Evolutionary conservation across 1,140 invertebrate species (phyloP).

Genomic region (Bombyx mandarina): DNA sequence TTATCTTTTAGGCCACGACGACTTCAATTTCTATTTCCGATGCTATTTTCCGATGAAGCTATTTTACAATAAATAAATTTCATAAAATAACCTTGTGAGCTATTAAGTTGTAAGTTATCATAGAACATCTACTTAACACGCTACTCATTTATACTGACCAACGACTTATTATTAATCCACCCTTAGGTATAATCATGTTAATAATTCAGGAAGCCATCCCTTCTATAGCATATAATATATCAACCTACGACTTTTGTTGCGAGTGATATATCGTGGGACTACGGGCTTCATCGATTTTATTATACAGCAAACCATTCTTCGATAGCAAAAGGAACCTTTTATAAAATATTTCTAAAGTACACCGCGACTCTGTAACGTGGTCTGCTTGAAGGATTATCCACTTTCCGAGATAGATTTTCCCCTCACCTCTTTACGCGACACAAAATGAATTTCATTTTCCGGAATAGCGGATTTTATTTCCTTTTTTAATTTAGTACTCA

Average conservation of each 20-base stretch:
- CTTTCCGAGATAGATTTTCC: slow-evolving; percentile 40
- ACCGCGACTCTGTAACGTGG: slow-evolving; percentile 14
- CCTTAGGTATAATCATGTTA: no score
- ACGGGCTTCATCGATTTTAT: slow-evolving; percentile 14
- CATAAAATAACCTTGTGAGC: no score
- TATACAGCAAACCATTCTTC: slow-evolving; percentile 19
- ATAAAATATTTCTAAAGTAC: slow-evolving; percentile 18
- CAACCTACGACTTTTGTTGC: slow-evolving; percentile 11
- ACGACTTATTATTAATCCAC: neutral
- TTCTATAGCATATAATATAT: neutral
- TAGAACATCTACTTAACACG: no score
- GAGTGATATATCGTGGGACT: slow-evolving; percentile 15
- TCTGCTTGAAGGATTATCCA: slow-evolving; percentile 41
- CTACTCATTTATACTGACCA: neutral
- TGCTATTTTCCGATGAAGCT: no score
- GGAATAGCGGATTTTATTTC: neutral
- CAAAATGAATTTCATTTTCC: slow-evolving; percentile 19
- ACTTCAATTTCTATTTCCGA: no score
- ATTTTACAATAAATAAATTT: no score
- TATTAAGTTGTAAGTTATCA: no score
- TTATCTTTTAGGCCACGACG: no score
- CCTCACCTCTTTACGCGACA: slow-evolving; percentile 15
- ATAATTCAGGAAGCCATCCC: no score
- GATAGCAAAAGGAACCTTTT: slow-evolving; percentile 14
- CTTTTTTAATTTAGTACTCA: neutral